phyloP scores from a whole-genome alignment of 2,797 vertebrate species.

The Argyrosomus regius region DNA sequence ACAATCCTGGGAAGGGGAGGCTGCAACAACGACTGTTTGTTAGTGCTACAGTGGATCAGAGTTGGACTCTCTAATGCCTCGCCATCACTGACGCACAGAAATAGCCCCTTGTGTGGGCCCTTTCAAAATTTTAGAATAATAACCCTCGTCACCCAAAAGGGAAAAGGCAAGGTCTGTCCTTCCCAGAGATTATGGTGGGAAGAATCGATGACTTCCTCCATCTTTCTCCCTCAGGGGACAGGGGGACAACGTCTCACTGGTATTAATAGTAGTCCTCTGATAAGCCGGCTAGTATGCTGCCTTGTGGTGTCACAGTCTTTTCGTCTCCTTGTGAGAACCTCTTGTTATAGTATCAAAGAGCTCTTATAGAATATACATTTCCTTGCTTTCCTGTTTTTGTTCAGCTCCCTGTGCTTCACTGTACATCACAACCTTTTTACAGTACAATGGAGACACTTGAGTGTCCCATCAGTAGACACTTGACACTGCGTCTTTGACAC shows the following conservation, averaged over 20 bases:
- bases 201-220: slow-evolving; percentile 85
- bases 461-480: slow-evolving; percentile 63
- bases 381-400: slow-evolving; percentile 58
- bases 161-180: slow-evolving; percentile 75
- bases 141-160: slow-evolving; percentile 74
- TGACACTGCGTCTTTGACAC: slow-evolving; percentile 63
- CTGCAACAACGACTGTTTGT: slow-evolving; percentile 27
- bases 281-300: slow-evolving; percentile 53
- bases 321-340: slow-evolving; percentile 66
- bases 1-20: slow-evolving; percentile 39
- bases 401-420: slow-evolving; percentile 51
- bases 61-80: slow-evolving; percentile 14
- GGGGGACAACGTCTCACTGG: slow-evolving; percentile 67
- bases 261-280: slow-evolving; percentile 79
- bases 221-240: slow-evolving; percentile 71
- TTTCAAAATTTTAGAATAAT: slow-evolving; percentile 72
- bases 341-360: slow-evolving; percentile 65
- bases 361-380: slow-evolving; percentile 65
- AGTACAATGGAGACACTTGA: slow-evolving; percentile 63
- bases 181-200: slow-evolving; percentile 83
- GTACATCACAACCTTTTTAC: slow-evolving; percentile 65
- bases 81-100: slow-evolving; percentile 62
- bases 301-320: slow-evolving; percentile 52
- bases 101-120: slow-evolving; percentile 69
- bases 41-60: slow-evolving; percentile 32